Conservation (phyloP, 2,888 invertebrate species). For the Endomychus coccineus region DNA sequence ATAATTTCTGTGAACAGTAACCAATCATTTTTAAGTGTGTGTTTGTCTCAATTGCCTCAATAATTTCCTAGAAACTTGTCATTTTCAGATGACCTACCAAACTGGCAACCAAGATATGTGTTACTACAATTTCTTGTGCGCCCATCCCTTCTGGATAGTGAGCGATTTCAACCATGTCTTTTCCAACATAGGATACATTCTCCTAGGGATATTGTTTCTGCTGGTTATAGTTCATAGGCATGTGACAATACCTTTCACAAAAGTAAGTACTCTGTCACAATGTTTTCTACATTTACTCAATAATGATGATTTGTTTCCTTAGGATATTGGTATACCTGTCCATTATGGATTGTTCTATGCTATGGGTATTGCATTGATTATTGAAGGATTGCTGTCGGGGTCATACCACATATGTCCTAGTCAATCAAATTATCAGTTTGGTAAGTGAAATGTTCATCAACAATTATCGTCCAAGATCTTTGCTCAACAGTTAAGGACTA, state of each 20-base stretch:
- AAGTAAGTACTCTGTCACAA: constrained; percentile 29
- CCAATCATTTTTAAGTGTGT: constrained; percentile 2
- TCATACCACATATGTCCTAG: constrained; percentile 88
- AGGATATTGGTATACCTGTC: constrained; percentile 53
- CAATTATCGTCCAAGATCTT: too few relatives aligned
- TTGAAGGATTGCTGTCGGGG: constrained; percentile 80
- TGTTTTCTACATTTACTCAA: too few relatives aligned
- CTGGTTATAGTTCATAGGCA: constrained; percentile 57
- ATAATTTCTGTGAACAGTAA: background rate
- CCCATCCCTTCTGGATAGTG: constrained; percentile 64
- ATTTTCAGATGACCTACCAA: constrained; percentile 59
- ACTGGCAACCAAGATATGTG: constrained; percentile 83
- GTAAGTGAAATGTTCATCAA: constrained; percentile 46
- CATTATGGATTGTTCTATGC: constrained; percentile 80
- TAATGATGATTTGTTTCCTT: background rate
- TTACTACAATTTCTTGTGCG: constrained; percentile 84
- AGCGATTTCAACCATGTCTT: constrained; percentile 82
- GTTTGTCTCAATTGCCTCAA: too few relatives aligned
- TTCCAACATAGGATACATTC: constrained; percentile 75
- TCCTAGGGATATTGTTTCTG: constrained; percentile 72
- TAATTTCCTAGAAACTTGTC: too few relatives aligned
- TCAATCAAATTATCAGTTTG: constrained; percentile 86
- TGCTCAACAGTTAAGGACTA: too few relatives aligned
- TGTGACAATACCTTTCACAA: constrained; percentile 26
- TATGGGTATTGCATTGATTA: constrained; percentile 74